Base-by-base conservation (phyloP, 2,113 vertebrate species). In the Bostrychus sinensis region DNA sequence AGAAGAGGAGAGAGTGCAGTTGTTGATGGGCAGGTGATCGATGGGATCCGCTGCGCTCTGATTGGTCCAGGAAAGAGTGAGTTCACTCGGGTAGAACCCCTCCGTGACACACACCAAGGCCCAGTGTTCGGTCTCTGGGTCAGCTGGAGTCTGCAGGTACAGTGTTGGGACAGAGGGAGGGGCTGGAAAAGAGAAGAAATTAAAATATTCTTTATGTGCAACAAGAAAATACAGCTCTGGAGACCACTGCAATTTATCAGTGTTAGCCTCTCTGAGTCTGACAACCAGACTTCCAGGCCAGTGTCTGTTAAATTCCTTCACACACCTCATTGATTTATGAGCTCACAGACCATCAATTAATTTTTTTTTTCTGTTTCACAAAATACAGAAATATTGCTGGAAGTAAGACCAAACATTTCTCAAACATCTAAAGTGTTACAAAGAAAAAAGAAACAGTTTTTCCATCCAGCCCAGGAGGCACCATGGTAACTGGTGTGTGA, bases 1-100 rank as follows among this genome's bases (percentile, higher is more conserved):
- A 61, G 23, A 17, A 57, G 54, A 17, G 66, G 77, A 19, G 45
- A 82, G 65, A 25, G 74, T 79, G 77, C 78, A 84, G 37, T 59
- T 74, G 72, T 28, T 68, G 68, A 81, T 53, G 65, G 77, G 74
- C 51, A 50, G 71, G 37, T 54, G 70, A 65, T 81, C 62, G 8
- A 79, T 81, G 63, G 41, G 0, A 7, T 25, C 70, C 10, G 37
- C 75, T 32, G 30, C 9, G 12, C 78, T 77, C 56, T 57, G 66
- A 60, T 59, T 64, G 26, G 62, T 85, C 87, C 84, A 89, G 65
- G 45, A 65, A 39, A 92, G 62, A 42, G 55, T 66, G 11, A 88
- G 60, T 9, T 41, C 16, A 3, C 66, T 39, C 1, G 81, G 89
- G 73, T 84, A 59, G 69, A 88, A 89, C 6, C 88, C 80, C 38